Conservation (phyloP, 2,797 vertebrate species). For the Zalophus californianus region DNA sequence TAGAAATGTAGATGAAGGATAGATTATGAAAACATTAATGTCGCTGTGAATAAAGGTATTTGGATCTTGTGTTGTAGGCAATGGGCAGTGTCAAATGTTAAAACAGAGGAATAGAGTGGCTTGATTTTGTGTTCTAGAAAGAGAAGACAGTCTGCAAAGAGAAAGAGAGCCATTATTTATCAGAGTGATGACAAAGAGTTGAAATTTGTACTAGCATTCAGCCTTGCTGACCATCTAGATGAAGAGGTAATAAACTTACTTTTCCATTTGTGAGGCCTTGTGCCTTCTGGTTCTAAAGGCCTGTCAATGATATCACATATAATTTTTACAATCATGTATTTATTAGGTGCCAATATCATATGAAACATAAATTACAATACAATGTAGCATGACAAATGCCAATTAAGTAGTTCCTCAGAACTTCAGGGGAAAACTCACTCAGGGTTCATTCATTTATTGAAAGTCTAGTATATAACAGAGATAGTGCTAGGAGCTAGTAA, state of each 20-base stretch:
- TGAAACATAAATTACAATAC: constrained; percentile 47
- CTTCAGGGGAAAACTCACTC: constrained; percentile 11
- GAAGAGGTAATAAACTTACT: background rate
- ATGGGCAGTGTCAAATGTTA: background rate
- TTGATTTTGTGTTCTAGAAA: constrained; percentile 24
- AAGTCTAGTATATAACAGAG: background rate
- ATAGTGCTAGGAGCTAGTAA: background rate
- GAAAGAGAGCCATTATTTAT: background rate
- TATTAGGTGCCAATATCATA: constrained; percentile 21
- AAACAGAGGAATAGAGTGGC: background rate
- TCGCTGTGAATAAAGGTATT: background rate
- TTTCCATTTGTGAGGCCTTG: background rate
- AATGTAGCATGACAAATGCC: constrained; percentile 19
- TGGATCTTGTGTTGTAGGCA: background rate
- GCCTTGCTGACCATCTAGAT: background rate
- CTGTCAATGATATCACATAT: background rate
- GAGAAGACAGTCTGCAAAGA: background rate
- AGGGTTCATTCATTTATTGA: constrained; percentile 22
- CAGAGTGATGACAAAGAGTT: background rate
- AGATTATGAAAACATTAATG: background rate
- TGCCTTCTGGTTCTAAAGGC: background rate
- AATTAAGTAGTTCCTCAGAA: constrained; percentile 25
- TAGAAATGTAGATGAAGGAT: background rate
- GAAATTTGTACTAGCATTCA: background rate
- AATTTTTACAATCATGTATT: background rate